A percentile compares a stretch with the other conserved stretches of the same genome.
phyloP scores from a whole-genome alignment of 64 coral and sea anemone genomes.

The Pocillopora verrucosa region DNA sequence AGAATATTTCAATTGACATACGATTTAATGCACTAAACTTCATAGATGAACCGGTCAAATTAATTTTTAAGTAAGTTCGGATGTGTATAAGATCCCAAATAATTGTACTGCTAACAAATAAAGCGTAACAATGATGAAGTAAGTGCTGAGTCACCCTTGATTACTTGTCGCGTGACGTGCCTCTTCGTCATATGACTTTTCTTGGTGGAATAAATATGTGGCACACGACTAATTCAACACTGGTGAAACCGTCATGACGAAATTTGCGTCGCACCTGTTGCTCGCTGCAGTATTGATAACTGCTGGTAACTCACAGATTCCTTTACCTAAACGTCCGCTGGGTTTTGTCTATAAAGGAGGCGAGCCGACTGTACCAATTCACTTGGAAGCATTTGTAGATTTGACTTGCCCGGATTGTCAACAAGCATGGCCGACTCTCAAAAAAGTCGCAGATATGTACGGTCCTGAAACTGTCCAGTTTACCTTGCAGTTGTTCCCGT shows the following conservation, averaged over 20 bases:
- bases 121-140: too few relatives aligned
- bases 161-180: too few relatives aligned
- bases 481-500: slow-evolving; percentile 69
- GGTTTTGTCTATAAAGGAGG: slow-evolving; percentile 81
- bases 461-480: slow-evolving; percentile 68
- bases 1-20: too few relatives aligned
- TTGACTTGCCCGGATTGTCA: slow-evolving; percentile 77
- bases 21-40: too few relatives aligned
- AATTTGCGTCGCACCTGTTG: not conserved
- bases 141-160: too few relatives aligned
- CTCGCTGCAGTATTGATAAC: not conserved
- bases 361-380: slow-evolving; percentile 60
- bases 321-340: slow-evolving; percentile 64
- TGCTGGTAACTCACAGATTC: slow-evolving; percentile 35
- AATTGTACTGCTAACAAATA: too few relatives aligned
- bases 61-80: too few relatives aligned
- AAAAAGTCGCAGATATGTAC: slow-evolving; percentile 81
- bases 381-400: slow-evolving; percentile 71
- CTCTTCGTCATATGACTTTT: not conserved
- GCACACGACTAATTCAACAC: not conserved
- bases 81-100: too few relatives aligned
- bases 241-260: not conserved
- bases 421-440: slow-evolving; percentile 71
- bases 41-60: too few relatives aligned
- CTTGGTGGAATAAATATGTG: not conserved